phyloP scores from a whole-genome alignment of 2,888 invertebrate genomes.

The Diogma glabrata region DNA sequence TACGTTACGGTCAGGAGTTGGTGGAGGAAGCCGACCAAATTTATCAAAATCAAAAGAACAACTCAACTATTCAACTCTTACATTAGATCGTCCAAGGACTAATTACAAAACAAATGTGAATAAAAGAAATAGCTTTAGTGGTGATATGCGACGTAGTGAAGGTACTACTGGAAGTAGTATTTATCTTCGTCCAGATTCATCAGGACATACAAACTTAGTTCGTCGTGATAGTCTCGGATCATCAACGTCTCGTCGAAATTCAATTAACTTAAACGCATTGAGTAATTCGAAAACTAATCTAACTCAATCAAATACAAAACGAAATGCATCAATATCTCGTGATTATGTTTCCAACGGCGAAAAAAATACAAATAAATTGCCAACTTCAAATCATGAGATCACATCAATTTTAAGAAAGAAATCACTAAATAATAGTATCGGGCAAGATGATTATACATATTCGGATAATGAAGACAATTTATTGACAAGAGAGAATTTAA shows the following conservation, averaged over 20 bases:
- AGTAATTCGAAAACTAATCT: background rate
- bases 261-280: background rate
- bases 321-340: background rate
- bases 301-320: background rate
- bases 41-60: slow-evolving; percentile 28
- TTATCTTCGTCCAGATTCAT: slow-evolving; percentile 19
- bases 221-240: slow-evolving; percentile 19
- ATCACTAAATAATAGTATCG: background rate
- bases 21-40: slow-evolving; percentile 39
- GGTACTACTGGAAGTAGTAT: slow-evolving; percentile 14
- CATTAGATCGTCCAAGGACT: background rate
- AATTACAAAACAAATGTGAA: slow-evolving; percentile 8
- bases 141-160: slow-evolving; percentile 4
- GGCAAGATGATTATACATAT: background rate
- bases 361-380: background rate
- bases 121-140: slow-evolving; percentile 15
- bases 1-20: slow-evolving; percentile 34
- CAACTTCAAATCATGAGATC: background rate
- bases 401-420: slow-evolving; percentile 8
- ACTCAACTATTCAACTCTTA: background rate
- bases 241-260: slow-evolving; percentile 5
- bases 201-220: slow-evolving; percentile 19
- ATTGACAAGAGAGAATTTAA: slow-evolving; percentile 18
- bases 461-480: slow-evolving; percentile 10
- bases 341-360: slow-evolving; percentile 3